These are phyloP conservation scores for Pseudocheirus occidentalis DNA, from an alignment of 2,797 vertebrate species.

Conservation along the genomic window DNA sequence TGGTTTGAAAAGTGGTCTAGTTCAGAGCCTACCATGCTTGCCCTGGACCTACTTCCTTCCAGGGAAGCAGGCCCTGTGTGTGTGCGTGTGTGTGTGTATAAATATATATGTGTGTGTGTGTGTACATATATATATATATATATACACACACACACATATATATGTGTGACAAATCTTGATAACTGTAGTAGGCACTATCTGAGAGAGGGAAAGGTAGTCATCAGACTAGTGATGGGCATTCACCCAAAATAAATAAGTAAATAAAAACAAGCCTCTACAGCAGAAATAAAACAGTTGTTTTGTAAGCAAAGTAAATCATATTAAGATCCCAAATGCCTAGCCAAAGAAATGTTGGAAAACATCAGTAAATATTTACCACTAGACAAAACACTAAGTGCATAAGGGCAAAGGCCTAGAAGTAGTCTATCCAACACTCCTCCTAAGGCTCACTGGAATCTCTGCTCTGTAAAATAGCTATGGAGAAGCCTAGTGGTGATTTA, in stretches of 20 bases:
- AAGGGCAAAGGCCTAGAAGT: background rate
- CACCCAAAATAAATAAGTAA: background rate
- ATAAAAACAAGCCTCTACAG: background rate
- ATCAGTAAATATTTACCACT: background rate
- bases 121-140: too few species aligned
- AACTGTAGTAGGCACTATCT: background rate
- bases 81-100: too few species aligned
- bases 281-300: background rate
- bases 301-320: background rate
- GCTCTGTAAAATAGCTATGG: background rate
- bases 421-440: background rate
- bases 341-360: background rate
- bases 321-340: background rate
- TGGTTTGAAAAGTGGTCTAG: slow-evolving; percentile 19
- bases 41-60: slow-evolving; percentile 38
- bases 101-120: too few species aligned
- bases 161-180: slow-evolving; percentile 24
- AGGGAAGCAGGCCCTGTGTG: slow-evolving; percentile 13
- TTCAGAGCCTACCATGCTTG: slow-evolving; percentile 42
- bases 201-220: background rate
- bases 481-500: background rate
- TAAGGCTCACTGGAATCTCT: background rate
- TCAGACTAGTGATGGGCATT: background rate
- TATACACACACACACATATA: background rate
- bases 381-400: background rate